These are phyloP conservation scores for Cryptophagus acutangulus DNA, from an alignment of 2,888 invertebrate genomes.

Conservation along the genomic window DNA sequence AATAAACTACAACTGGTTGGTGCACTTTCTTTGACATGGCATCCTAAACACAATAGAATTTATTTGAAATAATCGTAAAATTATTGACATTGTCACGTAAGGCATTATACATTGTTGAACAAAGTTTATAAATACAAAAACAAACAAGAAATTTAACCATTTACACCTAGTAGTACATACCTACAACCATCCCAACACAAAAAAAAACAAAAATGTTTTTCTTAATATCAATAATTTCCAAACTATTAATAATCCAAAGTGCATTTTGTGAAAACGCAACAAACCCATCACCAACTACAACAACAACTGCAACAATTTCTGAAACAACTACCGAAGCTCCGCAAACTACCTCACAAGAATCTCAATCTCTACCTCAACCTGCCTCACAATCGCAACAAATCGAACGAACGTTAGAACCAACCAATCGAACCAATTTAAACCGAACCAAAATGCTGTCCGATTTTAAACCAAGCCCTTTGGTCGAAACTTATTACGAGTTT, in stretches of 20 bases:
- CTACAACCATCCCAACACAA: not conserved
- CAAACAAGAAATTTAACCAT: not conserved
- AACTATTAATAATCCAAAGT: conserved; percentile 11
- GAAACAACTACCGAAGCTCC: conserved; percentile 6
- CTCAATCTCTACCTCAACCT: conserved; percentile 25
- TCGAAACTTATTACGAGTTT: conserved; percentile 50
- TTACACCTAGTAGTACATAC: not conserved
- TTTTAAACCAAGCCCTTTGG: conserved; percentile 53
- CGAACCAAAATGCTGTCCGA: conserved; percentile 18
- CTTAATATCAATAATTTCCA: conserved; percentile 3
- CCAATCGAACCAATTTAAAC: conserved; percentile 6
- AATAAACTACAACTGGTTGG: too few relatives aligned
- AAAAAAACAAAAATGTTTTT: conserved; percentile 1
- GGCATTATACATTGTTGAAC: conserved; percentile 20
- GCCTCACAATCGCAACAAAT: conserved; percentile 21
- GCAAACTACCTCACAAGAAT: conserved; percentile 10
- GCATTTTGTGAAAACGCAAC: conserved; percentile 11
- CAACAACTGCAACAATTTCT: conserved; percentile 6
- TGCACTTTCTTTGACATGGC: conserved; percentile 29
- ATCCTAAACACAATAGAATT: conserved; percentile 30
- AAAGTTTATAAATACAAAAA: conserved; percentile 26
- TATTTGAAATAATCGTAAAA: conserved; percentile 2
- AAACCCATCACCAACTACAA: conserved; percentile 5
- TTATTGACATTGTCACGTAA: conserved; percentile 17
- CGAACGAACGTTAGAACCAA: conserved; percentile 17